These are phyloP conservation scores for Thecophora atra DNA, from an alignment of 2,888 invertebrate species.

Conservation along the genomic window DNA sequence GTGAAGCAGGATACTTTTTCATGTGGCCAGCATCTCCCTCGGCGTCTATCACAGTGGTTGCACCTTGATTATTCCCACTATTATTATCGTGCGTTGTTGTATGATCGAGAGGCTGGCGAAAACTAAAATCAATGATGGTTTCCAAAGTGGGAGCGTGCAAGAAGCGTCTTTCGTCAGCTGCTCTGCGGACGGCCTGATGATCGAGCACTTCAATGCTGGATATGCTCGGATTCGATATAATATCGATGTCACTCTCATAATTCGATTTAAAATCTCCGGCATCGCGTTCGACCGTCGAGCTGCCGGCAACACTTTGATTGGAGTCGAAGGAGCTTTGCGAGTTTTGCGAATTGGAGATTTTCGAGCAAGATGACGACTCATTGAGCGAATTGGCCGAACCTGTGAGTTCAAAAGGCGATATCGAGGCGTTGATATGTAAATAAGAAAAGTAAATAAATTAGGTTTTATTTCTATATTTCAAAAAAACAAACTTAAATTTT, in stretches of 20 bases:
- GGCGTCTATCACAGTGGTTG: neutral
- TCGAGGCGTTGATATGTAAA: neutral
- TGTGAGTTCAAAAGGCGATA: conserved; percentile 43
- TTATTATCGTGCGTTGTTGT: neutral
- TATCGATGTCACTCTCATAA: conserved; percentile 75
- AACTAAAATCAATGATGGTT: conserved; percentile 65
- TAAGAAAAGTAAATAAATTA: conserved; percentile 19
- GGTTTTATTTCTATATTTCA: conserved; percentile 4
- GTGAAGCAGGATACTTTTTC: conserved; percentile 24
- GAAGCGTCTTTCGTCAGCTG: conserved; percentile 68
- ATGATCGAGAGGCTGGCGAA: neutral
- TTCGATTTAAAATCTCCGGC: conserved; percentile 57
- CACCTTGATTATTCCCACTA: neutral
- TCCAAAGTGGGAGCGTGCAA: conserved; percentile 66
- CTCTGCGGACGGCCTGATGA: conserved; percentile 58
- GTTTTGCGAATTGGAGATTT: conserved; percentile 62
- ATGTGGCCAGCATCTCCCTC: conserved; percentile 2
- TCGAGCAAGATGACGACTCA: conserved; percentile 65
- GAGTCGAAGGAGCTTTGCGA: conserved; percentile 65
- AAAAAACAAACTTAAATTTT: neutral
- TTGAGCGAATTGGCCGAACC: conserved; percentile 67
- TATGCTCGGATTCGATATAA: conserved; percentile 77
- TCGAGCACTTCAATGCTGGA: conserved; percentile 76
- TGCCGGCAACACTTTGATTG: conserved; percentile 65
- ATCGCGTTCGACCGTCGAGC: conserved; percentile 61